A percentile compares a stretch with the other conserved stretches of the same genome.
Evolutionary conservation across 2,888 invertebrate species (phyloP).

Genomic region (Pristionchus entomophagus): DNA sequence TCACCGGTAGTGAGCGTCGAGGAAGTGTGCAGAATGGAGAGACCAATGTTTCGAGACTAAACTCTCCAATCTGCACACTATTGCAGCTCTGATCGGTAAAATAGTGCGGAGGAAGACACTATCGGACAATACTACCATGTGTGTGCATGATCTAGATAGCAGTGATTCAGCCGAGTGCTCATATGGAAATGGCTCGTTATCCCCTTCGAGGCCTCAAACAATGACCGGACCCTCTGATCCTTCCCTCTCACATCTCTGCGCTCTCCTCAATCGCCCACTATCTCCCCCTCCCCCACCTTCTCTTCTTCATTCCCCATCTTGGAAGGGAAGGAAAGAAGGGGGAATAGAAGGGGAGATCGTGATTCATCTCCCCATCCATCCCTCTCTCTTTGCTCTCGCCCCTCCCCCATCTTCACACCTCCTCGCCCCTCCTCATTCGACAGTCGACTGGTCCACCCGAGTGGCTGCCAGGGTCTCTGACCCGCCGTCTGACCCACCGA

Average conservation of each 20-base stretch:
- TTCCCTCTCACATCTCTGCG: background rate
- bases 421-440: slow-evolving; percentile 22
- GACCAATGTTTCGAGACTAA: no score
- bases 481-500: background rate
- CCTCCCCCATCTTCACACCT: slow-evolving; percentile 19
- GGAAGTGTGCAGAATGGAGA: no score
- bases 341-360: background rate
- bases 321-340: slow-evolving; percentile 2
- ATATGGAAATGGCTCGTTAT: slow-evolving; percentile 30
- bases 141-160: no score
- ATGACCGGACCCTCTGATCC: background rate
- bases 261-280: background rate
- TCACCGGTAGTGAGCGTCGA: no score
- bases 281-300: background rate
- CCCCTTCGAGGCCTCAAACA: background rate
- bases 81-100: no score
- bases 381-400: background rate
- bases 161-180: background rate
- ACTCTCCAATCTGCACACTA: no score
- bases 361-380: slow-evolving; percentile 18
- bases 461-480: background rate
- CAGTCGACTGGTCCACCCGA: background rate
- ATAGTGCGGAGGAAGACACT: no score
- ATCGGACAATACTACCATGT: no score
- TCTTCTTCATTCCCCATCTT: slow-evolving; percentile 10